Evolutionary conservation across 2,888 invertebrate genomes (phyloP), one percentile per base, ranked within the genome.

Genomic region (Lepas anatifera): DNA sequence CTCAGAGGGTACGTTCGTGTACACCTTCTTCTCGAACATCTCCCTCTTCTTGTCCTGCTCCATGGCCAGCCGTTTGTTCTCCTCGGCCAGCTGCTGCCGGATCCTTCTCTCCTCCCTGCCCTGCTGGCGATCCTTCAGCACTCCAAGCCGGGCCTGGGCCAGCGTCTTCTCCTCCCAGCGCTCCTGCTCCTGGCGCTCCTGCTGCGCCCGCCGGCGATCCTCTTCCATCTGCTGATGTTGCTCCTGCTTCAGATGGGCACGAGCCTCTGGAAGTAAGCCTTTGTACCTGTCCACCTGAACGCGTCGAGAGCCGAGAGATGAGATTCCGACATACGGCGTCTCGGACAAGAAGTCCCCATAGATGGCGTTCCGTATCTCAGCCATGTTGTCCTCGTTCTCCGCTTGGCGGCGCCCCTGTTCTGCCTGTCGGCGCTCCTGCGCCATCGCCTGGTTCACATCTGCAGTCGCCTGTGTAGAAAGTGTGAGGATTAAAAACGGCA

Each of bases 111-210:
- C 58, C 13, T 29, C 16, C 18, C 58, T n/a, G 32, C 58, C 58
- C 32, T 58, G 58, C 18, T 58, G 32, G 16, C 58, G 29, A 32
- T 58, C 58, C 32, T 58, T 58, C 6, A 58, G 58, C 58, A 58
- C 32, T 3, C 58, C 58, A 6, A 58, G 58, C 29, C 58, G 58
- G 18, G 58, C 58, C 52, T 58, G 58, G 6, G 58, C 58, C 58
- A 58, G 32, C 58, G 27, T 27, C 58, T 32, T 58, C 58, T 58
- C 29, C 18, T 58, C 58, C 58, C 58, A 58, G 58, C 58, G 58
- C 32, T 58, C 32, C 29, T 58, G 58, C 58, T 58, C 58, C 58
- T 58, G 58, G 16, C 27, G 58, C 32, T 58, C 18, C 58, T 32
- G 58, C 32, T 58, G 58, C 4, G 2, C 3, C 32, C 58, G 58